phyloP scores from a whole-genome alignment of 2,888 invertebrate genomes.

The Notodonta dromedarius region DNA sequence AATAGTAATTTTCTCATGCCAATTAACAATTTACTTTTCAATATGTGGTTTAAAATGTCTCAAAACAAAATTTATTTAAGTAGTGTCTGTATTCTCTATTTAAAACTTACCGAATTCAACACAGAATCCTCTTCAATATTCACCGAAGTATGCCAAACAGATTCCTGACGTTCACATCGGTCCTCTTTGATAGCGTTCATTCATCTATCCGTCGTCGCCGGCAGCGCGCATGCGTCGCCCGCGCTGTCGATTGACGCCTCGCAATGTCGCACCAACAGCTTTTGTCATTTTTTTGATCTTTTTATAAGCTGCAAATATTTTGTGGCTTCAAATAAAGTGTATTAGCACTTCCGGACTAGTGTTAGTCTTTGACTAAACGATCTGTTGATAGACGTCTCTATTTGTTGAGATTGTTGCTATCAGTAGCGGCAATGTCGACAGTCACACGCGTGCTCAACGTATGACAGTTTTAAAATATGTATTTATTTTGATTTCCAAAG shows the following conservation, averaged over 20 bases:
- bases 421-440: neutral
- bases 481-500: too few relatives aligned
- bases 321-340: constrained; percentile 9
- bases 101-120: neutral
- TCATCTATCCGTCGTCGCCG: constrained; percentile 66
- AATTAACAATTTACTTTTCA: too few relatives aligned
- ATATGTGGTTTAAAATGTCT: too few relatives aligned
- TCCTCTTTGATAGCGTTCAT: constrained; percentile 54
- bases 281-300: constrained; percentile 41
- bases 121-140: neutral
- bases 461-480: neutral
- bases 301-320: constrained; percentile 32
- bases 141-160: constrained; percentile 7
- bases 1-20: too few relatives aligned
- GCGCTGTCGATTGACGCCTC: constrained; percentile 48
- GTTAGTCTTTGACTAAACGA: constrained; percentile 3
- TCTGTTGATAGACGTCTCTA: constrained; percentile 5
- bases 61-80: too few relatives aligned
- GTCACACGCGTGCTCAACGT: neutral
- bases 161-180: constrained; percentile 40
- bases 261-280: constrained; percentile 42
- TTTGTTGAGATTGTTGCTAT: constrained; percentile 6
- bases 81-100: too few relatives aligned
- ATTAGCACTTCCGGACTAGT: constrained; percentile 4
- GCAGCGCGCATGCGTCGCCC: constrained; percentile 38